Percentiles rank a stretch among this genome's conserved stretches.
These are phyloP conservation scores for Synchiropus splendidus DNA, from an alignment of 2,113 vertebrate genomes.

Conservation along the genomic window DNA sequence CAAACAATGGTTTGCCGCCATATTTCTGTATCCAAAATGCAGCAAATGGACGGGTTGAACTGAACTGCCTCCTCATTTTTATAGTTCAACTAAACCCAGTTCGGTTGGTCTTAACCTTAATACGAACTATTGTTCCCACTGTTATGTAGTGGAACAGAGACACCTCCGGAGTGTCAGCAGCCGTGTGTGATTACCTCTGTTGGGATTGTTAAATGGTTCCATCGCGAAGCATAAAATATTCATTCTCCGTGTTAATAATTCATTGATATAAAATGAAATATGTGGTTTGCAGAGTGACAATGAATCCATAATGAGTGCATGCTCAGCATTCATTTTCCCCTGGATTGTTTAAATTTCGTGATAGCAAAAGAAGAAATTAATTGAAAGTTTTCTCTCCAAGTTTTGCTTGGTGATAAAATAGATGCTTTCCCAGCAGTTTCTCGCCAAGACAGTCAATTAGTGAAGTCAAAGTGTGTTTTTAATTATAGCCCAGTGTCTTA, in stretches of 20 bases:
- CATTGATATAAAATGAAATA: conserved; percentile 56
- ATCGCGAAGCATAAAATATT: conserved; percentile 63
- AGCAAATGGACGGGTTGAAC: too few species aligned
- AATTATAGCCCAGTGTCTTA: conserved; percentile 37
- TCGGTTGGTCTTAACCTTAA: too few species aligned
- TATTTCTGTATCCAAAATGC: too few species aligned
- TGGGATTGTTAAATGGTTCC: conserved; percentile 47
- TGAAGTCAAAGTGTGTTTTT: conserved; percentile 32
- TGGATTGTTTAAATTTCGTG: conserved; percentile 51
- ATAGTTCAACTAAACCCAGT: too few species aligned
- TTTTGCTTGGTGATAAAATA: conserved; percentile 57
- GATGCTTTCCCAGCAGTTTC: conserved; percentile 57
- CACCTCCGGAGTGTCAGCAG: too few species aligned
- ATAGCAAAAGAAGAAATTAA: conserved; percentile 57
- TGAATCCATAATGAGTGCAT: conserved; percentile 51
- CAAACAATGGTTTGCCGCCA: too few species aligned
- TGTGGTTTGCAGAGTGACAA: conserved; percentile 48
- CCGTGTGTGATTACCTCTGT: conserved; percentile 52
- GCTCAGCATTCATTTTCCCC: conserved; percentile 57
- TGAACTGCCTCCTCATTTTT: too few species aligned
- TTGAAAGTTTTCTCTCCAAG: conserved; percentile 55
- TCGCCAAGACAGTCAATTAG: conserved; percentile 35
- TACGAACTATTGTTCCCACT: too few species aligned
- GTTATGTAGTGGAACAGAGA: too few species aligned
- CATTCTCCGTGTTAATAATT: conserved; percentile 63